Evolutionary conservation across 2,113 vertebrate species (phyloP).

Genomic region (Gavia stellata): DNA sequence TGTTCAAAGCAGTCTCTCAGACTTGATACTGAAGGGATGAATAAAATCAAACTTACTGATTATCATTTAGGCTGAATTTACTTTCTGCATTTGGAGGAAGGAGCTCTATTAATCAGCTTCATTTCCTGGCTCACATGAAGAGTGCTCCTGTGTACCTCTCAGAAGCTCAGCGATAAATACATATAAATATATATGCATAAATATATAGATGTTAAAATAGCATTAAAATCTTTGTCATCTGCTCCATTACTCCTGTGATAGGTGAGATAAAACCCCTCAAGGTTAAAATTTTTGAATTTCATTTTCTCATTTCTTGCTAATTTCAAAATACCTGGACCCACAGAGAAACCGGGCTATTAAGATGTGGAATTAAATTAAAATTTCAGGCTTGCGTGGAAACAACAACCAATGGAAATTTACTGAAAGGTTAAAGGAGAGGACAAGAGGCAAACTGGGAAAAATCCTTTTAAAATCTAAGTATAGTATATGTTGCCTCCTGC

Average conservation of each 20-base stretch:
- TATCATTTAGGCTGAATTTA: slow-evolving; percentile 27
- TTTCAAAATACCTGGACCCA: neutral
- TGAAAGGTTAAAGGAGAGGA: slow-evolving; percentile 41
- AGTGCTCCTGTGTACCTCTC: neutral
- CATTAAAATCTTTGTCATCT: neutral
- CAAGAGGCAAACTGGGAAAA: slow-evolving; percentile 51
- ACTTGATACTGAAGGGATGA: neutral
- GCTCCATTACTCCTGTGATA: neutral
- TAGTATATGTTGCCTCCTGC: neutral
- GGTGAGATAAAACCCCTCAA: neutral
- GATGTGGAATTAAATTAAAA: neutral
- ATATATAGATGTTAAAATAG: slow-evolving; percentile 14
- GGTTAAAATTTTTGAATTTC: neutral
- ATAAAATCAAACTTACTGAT: slow-evolving; percentile 43
- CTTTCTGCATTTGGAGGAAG: slow-evolving; percentile 7
- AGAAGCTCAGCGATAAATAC: neutral
- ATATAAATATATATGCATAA: neutral
- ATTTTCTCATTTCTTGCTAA: neutral
- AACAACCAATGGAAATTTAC: neutral
- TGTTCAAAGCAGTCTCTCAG: neutral
- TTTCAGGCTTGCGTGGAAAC: neutral
- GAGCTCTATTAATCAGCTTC: slow-evolving; percentile 54
- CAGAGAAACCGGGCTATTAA: neutral
- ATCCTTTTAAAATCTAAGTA: slow-evolving; percentile 24
- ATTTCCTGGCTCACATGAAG: neutral